Conservation (phyloP, 2,113 vertebrate genomes). For the Limnothrissa miodon region DNA sequence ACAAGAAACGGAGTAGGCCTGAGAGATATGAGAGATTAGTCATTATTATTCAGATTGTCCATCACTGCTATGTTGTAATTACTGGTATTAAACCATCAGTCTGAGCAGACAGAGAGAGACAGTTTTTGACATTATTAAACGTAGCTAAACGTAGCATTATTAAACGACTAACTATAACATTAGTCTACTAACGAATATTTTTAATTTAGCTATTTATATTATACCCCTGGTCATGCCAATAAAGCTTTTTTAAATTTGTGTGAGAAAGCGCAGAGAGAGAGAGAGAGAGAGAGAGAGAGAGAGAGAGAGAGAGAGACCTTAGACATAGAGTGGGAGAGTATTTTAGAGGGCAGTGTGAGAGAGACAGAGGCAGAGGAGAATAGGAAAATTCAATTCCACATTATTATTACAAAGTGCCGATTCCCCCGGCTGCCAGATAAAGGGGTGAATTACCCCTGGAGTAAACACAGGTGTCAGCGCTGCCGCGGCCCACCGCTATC, state of each 20-base stretch:
- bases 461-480: background rate
- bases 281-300: too few species aligned
- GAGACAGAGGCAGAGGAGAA: background rate
- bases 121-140: too few species aligned
- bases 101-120: background rate
- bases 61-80: background rate
- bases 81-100: background rate
- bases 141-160: too few species aligned
- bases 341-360: background rate
- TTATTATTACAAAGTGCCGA: constrained; percentile 21
- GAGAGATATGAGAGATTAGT: too few species aligned
- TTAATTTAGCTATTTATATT: too few species aligned
- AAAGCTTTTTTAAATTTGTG: too few species aligned
- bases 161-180: too few species aligned
- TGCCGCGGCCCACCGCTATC: background rate
- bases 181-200: too few species aligned
- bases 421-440: background rate
- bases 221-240: too few species aligned
- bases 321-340: background rate
- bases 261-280: too few species aligned
- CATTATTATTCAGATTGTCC: too few species aligned
- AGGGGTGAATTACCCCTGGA: constrained; percentile 11
- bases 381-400: constrained; percentile 38
- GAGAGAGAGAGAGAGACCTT: constrained; percentile 1
- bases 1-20: too few species aligned